Base-by-base conservation (phyloP, 2,888 invertebrate species). In the Germaria angustata region DNA sequence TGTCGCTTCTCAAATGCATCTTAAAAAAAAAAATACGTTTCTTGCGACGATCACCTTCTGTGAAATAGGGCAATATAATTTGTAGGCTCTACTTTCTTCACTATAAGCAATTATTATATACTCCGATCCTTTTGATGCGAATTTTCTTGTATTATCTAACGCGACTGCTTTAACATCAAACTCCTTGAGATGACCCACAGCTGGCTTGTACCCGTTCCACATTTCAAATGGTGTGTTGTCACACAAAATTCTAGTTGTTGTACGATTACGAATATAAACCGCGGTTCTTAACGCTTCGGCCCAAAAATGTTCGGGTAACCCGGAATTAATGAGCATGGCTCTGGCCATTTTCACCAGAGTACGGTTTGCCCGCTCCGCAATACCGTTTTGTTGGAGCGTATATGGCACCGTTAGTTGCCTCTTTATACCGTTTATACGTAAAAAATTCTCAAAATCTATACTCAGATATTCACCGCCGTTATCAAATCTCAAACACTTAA, bases 351-450 rank as follows among this genome's bases (percentile, higher is more conserved):
- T 71, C 0, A 71, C 69, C 6, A 81, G 17, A 7, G 72, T 66
- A 17, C 66, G 51, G 20, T 81, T 72, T 2, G 76, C 76, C 13
- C 77, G 36, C 55, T 75, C 69, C 22, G 78, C 73, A 2, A 73
- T 68, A 20, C 72, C 73, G 41, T 78, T 81, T 24, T 76, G 69
- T 57, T 85, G 84, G 1, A 83, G 84, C 41, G 83, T 85, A 53
- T 84, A 75, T 32, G 77, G 77, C 0, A 73, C 73, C 9, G 65
- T 83, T 15, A 81, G 57, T 39, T 84, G 81, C 28, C 76, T 55
- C 24, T 24, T 61, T 9, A 85, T 84, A 20, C 84, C 84, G 55
- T 71, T 13, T 41, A 44, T 39, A 6, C 71, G 32, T 15, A 85
- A 57, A 61, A 59, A 85, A 2, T 39, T 41, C 4, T 69, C 66